Evolutionary conservation across 2,113 vertebrate species (phyloP), one percentile per base, ranked within the genome.

Genomic region (Sterna hirundo): DNA sequence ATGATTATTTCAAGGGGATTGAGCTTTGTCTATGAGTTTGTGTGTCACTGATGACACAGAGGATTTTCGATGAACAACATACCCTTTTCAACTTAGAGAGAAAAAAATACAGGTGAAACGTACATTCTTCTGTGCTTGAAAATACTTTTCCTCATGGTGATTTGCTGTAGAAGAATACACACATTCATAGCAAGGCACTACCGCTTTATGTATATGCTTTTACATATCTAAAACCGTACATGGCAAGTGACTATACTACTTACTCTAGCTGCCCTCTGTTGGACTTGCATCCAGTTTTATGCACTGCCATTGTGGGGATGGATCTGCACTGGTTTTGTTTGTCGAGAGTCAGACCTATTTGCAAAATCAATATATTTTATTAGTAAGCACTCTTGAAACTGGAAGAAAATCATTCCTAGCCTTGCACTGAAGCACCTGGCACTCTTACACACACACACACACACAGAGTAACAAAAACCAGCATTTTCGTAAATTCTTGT

Each of bases 361-460:
- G 30, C 34, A 80, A 93, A 96, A 94, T 8, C 25, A 87, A 20
- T 8, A 3, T 15, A 23, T 52, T n/a, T 40, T 58, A 15, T 84
- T 30, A 60, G 42, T 38, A 85, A 88, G 14, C 18, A 34, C 40
- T 88, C 94, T 22, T 52, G 42, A 78, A 88, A 68, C 5, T 2
- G 15, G 47, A 82, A 60, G 44, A 74, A 80, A 70, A 83, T 25
- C 0, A 51, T 55, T 40, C 23, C 54, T 38, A 25, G 29, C 18
- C 42, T 84, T 60, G 72, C 79, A 15, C 30, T 60, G 71, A 88
- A 85, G 27, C 62, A 46, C 29, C 38, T 7, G 11, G 34, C 32
- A 11, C 47, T 11, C 38, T 60, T n/a, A 55, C 1, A 1, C 10
- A 23, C 8, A 38, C 10, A 23, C 8, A 38, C 38, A 16, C 1